These are phyloP conservation scores for Drosophila kurseongensis DNA, from an alignment of 1,140 invertebrate genomes.

Conservation along the genomic window DNA sequence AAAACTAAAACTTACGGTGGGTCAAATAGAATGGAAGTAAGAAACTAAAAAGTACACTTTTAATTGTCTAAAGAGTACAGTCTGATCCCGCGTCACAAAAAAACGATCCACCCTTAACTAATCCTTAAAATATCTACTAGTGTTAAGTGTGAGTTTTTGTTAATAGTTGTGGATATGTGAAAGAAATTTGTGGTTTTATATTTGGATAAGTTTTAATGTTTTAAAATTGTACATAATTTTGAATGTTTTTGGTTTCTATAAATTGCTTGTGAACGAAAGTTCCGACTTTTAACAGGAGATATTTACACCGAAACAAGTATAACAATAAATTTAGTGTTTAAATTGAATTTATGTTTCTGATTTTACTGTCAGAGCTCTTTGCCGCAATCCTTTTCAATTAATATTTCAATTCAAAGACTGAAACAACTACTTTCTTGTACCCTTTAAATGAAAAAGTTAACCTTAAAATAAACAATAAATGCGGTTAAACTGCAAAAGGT, in stretches of 20 bases:
- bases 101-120: background rate
- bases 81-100: conserved; percentile 3
- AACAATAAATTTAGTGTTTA: background rate
- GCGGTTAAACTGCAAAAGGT: conserved; percentile 22
- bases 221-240: conserved; percentile 30
- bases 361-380: conserved; percentile 9
- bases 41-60: background rate
- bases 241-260: background rate
- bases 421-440: conserved; percentile 14
- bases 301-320: conserved; percentile 3
- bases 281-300: background rate
- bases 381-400: conserved; percentile 6
- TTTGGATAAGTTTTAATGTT: conserved; percentile 26
- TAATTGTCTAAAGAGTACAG: background rate
- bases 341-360: conserved; percentile 14
- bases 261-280: background rate
- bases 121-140: conserved; percentile 15
- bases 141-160: conserved; percentile 34
- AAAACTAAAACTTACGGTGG: conserved; percentile 1
- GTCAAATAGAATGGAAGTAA: background rate
- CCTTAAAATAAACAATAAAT: conserved; percentile 5
- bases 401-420: conserved; percentile 43
- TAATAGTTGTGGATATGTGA: conserved; percentile 23
- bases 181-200: conserved; percentile 22
- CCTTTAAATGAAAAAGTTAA: conserved; percentile 17